Evolutionary conservation across 2,797 vertebrate species (phyloP).

Genomic region (Etheostoma nigrum): DNA sequence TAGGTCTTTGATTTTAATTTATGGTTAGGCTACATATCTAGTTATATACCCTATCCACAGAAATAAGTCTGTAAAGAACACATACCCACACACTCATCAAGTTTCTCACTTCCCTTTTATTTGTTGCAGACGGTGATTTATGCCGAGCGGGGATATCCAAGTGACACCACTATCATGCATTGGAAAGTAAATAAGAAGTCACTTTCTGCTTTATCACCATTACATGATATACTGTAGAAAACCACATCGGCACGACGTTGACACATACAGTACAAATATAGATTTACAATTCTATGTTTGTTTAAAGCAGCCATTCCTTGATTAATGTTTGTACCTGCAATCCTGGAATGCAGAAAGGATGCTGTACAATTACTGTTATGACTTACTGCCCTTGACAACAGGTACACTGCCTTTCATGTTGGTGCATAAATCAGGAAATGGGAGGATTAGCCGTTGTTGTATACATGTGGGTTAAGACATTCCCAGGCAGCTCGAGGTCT

Average conservation of each 20-base stretch:
- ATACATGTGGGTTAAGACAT: slow-evolving; percentile 31
- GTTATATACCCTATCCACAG: not conserved
- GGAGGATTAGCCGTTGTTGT: slow-evolving; percentile 36
- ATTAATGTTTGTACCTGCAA: slow-evolving; percentile 60
- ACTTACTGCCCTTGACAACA: slow-evolving; percentile 59
- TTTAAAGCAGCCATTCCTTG: slow-evolving; percentile 31
- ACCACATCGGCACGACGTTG: slow-evolving; percentile 3
- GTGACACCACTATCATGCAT: slow-evolving; percentile 39
- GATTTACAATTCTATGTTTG: slow-evolving; percentile 44
- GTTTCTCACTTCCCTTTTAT: slow-evolving; percentile 66
- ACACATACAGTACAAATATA: slow-evolving; percentile 23
- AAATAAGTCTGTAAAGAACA: slow-evolving; percentile 17
- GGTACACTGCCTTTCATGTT: slow-evolving; percentile 50
- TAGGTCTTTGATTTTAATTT: not conserved
- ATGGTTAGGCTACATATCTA: not conserved
- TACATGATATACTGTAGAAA: slow-evolving; percentile 41
- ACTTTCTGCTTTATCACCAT: slow-evolving; percentile 54
- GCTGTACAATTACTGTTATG: slow-evolving; percentile 55
- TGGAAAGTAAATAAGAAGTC: slow-evolving; percentile 65
- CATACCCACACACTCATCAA: slow-evolving; percentile 25
- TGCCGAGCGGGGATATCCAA: slow-evolving; percentile 51
- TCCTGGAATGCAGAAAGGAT: slow-evolving; percentile 40
- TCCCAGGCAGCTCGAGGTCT: slow-evolving; percentile 30
- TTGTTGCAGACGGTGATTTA: slow-evolving; percentile 60
- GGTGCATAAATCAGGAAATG: slow-evolving; percentile 56